Conservation (phyloP, 2,113 vertebrate genomes). For the Bucco capensis region DNA sequence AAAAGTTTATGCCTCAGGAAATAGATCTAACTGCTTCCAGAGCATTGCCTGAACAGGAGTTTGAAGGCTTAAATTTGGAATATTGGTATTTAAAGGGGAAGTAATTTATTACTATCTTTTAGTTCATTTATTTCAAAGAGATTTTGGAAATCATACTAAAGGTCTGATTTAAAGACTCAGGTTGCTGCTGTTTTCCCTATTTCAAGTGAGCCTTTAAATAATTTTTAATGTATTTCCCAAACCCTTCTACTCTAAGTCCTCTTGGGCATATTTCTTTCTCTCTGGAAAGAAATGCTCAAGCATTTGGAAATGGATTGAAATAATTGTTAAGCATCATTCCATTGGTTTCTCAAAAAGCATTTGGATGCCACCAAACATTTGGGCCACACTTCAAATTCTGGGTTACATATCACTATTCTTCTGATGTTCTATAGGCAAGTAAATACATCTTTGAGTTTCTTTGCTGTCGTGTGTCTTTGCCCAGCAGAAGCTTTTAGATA, state of each 20-base stretch:
- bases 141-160: background rate
- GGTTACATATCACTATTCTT: background rate
- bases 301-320: background rate
- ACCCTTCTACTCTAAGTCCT: background rate
- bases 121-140: background rate
- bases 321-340: background rate
- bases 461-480: background rate
- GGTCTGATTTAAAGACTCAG: background rate
- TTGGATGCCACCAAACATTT: background rate
- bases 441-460: background rate
- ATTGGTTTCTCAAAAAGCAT: background rate
- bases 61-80: background rate
- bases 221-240: background rate
- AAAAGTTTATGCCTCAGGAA: background rate
- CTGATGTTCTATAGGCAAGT: background rate
- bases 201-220: background rate
- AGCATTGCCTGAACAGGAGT: background rate
- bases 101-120: background rate
- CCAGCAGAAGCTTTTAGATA: background rate
- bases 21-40: background rate
- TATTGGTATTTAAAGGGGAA: background rate
- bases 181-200: background rate
- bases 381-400: background rate
- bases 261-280: background rate
- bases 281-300: background rate